These are phyloP conservation scores for Drosophila paramelanica DNA, from an alignment of 2,888 invertebrate genomes.

Conservation along the genomic window DNA sequence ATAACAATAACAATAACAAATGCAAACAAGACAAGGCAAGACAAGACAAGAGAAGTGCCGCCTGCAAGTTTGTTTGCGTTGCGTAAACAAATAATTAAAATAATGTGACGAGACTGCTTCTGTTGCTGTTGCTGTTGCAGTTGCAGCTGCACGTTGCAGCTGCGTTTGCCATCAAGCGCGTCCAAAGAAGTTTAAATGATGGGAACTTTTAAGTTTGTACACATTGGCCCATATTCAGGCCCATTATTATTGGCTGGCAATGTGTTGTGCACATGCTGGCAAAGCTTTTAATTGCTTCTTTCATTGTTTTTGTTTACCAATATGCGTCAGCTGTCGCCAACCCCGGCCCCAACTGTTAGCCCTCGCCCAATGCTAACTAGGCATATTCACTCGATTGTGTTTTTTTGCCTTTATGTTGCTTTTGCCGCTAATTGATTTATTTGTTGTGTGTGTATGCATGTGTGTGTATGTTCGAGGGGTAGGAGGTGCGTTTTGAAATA, in stretches of 20 bases:
- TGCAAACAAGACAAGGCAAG: constrained; percentile 3
- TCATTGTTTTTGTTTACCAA: constrained; percentile 61
- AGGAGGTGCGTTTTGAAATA: constrained; percentile 62
- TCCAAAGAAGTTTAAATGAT: constrained; percentile 22
- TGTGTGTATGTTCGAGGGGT: background rate
- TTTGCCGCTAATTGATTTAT: constrained; percentile 72
- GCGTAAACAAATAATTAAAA: constrained; percentile 80
- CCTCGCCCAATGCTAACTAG: constrained; percentile 30
- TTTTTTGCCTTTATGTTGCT: constrained; percentile 30
- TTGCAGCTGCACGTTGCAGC: constrained; percentile 48
- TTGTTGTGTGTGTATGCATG: constrained; percentile 43
- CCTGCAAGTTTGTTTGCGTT: constrained; percentile 70
- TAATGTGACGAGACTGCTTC: constrained; percentile 63
- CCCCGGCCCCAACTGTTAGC: background rate
- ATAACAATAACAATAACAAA: constrained; percentile 30
- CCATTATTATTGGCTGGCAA: constrained; percentile 47
- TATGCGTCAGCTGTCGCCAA: constrained; percentile 70
- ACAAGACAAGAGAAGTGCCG: constrained; percentile 64
- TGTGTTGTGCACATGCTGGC: constrained; percentile 67
- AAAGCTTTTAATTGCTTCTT: constrained; percentile 72
- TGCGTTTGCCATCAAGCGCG: constrained; percentile 71
- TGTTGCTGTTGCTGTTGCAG: constrained; percentile 36
- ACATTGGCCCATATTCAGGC: constrained; percentile 68
- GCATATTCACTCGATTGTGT: constrained; percentile 33
- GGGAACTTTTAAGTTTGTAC: constrained; percentile 51